A percentile compares a stretch with the other conserved stretches of the same genome.
phyloP scores from a whole-genome alignment of 1,140 invertebrate genomes.

The Lepidostoma basale region DNA sequence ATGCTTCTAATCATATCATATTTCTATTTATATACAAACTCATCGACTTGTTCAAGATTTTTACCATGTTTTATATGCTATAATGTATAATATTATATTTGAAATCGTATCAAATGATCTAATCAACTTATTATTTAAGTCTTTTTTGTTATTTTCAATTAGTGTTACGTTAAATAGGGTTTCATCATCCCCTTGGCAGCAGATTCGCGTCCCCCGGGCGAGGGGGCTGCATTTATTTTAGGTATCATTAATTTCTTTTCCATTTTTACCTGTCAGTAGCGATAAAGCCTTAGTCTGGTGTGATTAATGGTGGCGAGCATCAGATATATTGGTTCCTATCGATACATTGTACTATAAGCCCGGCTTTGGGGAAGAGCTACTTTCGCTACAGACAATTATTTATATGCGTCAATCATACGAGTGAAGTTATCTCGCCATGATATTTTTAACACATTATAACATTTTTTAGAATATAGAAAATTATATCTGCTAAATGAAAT shows the following conservation, averaged over 20 bases:
- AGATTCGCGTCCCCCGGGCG: not conserved
- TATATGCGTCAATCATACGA: not conserved
- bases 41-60: not conserved
- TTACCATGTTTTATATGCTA: too few species aligned
- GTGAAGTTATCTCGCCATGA: too few species aligned
- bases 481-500: too few species aligned
- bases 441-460: too few species aligned
- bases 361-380: not conserved
- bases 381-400: not conserved
- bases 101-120: too few species aligned
- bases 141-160: not conserved
- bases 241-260: slow-evolving; percentile 13
- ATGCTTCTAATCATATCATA: too few species aligned
- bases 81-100: too few species aligned
- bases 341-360: not conserved
- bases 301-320: not conserved
- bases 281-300: slow-evolving; percentile 7
- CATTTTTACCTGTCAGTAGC: slow-evolving; percentile 16
- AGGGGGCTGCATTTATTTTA: slow-evolving; percentile 1
- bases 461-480: too few species aligned
- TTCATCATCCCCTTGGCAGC: too few species aligned
- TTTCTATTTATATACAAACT: too few species aligned
- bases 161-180: too few species aligned
- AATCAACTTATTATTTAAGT: not conserved
- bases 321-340: not conserved